phyloP scores from a whole-genome alignment of 1,140 invertebrate genomes.

The Aphelinus atriplicis region DNA sequence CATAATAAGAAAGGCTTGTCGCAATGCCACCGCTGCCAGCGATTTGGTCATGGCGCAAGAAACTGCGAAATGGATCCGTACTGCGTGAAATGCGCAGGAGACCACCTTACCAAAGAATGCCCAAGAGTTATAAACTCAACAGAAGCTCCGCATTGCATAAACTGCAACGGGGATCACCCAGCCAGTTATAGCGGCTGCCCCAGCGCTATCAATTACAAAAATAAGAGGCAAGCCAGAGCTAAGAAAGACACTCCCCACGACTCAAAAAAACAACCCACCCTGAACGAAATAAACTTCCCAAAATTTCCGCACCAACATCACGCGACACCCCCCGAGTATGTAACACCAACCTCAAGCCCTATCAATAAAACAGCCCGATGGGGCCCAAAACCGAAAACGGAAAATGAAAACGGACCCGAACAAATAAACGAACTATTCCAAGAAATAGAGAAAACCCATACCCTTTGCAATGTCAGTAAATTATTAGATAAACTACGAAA shows the following conservation, averaged over 20 bases:
- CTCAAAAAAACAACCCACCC: constrained; percentile 6
- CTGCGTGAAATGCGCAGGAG: background rate
- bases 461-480: too few species aligned
- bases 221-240: too few species aligned
- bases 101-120: background rate
- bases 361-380: background rate
- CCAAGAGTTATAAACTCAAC: background rate
- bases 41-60: constrained; percentile 1
- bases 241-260: background rate
- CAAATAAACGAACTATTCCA: too few species aligned
- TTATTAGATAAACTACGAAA: background rate
- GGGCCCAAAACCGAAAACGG: too few species aligned
- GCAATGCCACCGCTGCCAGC: constrained; percentile 10
- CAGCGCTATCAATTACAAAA: background rate
- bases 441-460: too few species aligned
- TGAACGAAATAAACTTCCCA: background rate
- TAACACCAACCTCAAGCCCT: background rate
- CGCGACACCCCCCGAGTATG: constrained; percentile 10
- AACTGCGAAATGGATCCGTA: background rate
- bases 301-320: background rate
- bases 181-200: constrained; percentile 44
- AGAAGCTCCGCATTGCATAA: constrained; percentile 47
- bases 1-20: background rate
- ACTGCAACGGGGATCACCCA: constrained; percentile 50
- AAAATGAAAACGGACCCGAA: too few species aligned